Conservation (phyloP, 2,888 invertebrate species). For the Cataglyphis livida region DNA sequence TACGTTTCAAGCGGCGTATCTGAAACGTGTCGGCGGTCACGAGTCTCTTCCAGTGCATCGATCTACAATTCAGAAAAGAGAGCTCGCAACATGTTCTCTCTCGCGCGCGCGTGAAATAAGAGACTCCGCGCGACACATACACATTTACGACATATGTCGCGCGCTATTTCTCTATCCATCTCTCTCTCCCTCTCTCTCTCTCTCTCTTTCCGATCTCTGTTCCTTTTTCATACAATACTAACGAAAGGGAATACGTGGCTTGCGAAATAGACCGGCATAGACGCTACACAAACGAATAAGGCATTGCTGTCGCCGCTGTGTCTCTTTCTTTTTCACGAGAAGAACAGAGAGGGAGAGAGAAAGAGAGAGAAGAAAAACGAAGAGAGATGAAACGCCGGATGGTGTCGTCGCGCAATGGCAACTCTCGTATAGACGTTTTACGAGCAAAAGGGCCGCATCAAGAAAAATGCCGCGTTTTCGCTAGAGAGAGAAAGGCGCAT, state of each 20-base stretch:
- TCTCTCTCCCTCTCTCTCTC: neutral
- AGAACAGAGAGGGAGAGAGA: neutral
- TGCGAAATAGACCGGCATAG: slow-evolving; percentile 43
- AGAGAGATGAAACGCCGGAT: slow-evolving; percentile 54
- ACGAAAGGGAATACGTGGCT: slow-evolving; percentile 29
- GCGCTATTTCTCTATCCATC: neutral
- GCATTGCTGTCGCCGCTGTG: slow-evolving; percentile 23
- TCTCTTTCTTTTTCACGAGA: neutral
- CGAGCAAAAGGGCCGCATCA: slow-evolving; percentile 28
- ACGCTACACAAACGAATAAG: slow-evolving; percentile 39
- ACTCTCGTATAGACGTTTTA: slow-evolving; percentile 51
- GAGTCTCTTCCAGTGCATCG: slow-evolving; percentile 62
- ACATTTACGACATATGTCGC: slow-evolving; percentile 19
- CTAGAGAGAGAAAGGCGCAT: neutral
- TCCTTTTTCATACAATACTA: slow-evolving; percentile 14
- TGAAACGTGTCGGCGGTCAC: slow-evolving; percentile 65
- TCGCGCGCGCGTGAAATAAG: slow-evolving; percentile 52
- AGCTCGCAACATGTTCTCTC: slow-evolving; percentile 45
- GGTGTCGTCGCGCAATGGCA: slow-evolving; percentile 53
- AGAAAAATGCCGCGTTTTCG: slow-evolving; percentile 15
- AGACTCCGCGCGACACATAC: slow-evolving; percentile 27
- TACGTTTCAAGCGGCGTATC: slow-evolving; percentile 56
- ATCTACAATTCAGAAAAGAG: slow-evolving; percentile 66
- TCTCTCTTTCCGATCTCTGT: neutral
- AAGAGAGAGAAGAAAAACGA: neutral